Base-by-base conservation (phyloP, 2,888 invertebrate genomes). In the Polia nebulosa region DNA sequence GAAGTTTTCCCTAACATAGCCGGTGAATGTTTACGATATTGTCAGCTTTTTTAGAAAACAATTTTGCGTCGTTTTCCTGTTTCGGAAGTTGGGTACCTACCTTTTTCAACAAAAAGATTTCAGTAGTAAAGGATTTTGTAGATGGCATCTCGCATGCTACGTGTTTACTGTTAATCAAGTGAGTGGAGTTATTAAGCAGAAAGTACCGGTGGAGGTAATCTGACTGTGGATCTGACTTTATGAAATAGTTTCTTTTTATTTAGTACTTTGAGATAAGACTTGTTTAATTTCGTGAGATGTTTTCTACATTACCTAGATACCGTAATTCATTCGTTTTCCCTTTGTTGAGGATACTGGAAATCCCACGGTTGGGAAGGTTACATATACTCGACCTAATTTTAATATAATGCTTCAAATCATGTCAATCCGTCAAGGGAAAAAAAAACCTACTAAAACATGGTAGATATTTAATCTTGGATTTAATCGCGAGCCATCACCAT, bases 141-240 rank as follows among this genome's bases (percentile, higher is more conserved):
- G 78, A 82, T 80, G 79, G 66, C 78, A 73, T 74, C 75, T 80
- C 58, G 57, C 39, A 58, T 73, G 53, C 58, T 67, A 75, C 73
- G 61, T 68, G 70, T 64, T 78, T 76, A 71, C 82, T 73, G 81
- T 89, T 90, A 90, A 90, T 92, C 90, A 90, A 89, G 83, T 78
- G 80, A 85, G 49, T 76, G 67, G 72, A 88, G 85, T 88, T 89
- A 90, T 90, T 90, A 88, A 85, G 81, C 85, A 84, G 82, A 84
- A 78, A 45, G 36, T 52, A 59, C 45, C 49, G 86, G 81, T 89
- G 85, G 79, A 41, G 85, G 87, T 89, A 88, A 91, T 90, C 87
- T 86, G 85, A 87, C 86, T 87, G 87, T 84, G 27, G 8, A 72
- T 73, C 65, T 58, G 41, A 29, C 36, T 76, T 56, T 58, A 66